These are phyloP conservation scores for Neoascia interrupta DNA, from an alignment of 2,888 invertebrate genomes.

Conservation along the genomic window DNA sequence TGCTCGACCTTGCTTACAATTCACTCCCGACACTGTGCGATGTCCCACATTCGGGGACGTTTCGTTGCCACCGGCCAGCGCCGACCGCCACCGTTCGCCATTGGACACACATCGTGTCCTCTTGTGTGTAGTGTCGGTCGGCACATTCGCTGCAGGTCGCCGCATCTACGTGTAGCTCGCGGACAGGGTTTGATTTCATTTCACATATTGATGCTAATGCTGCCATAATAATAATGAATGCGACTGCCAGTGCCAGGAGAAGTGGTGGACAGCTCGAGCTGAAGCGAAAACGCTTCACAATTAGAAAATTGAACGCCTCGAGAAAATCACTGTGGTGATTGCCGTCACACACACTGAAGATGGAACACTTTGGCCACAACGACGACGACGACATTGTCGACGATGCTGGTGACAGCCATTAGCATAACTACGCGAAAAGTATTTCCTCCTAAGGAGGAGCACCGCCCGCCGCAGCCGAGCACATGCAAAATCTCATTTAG, in stretches of 20 bases:
- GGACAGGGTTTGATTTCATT: conserved; percentile 60
- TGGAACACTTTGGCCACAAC: conserved; percentile 9
- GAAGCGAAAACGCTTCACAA: conserved; percentile 61
- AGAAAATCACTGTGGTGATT: conserved; percentile 65
- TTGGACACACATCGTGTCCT: conserved; percentile 41
- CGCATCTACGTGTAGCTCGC: conserved; percentile 44
- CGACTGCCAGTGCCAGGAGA: conserved; percentile 10
- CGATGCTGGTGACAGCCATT: conserved; percentile 29
- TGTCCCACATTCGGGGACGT: conserved; percentile 64
- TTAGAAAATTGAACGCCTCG: conserved; percentile 69
- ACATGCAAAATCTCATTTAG: conserved; percentile 28
- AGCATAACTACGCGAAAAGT: conserved; percentile 60
- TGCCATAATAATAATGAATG: conserved; percentile 57
- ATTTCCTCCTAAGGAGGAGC: conserved; percentile 46
- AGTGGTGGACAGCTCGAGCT: conserved; percentile 22
- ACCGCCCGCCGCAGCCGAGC: neutral
- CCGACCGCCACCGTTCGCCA: neutral
- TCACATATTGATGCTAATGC: conserved; percentile 55
- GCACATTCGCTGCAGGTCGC: conserved; percentile 46
- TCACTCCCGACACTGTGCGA: conserved; percentile 56
- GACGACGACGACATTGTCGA: neutral
- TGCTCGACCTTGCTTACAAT: conserved; percentile 65
- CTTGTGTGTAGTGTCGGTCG: conserved; percentile 27
- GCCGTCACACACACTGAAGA: conserved; percentile 54
- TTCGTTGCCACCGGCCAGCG: conserved; percentile 34